A percentile compares a stretch with the other conserved stretches of the same genome.
Conservation (phyloP, 2,797 vertebrate genomes). For the Margarornis squamiger region DNA sequence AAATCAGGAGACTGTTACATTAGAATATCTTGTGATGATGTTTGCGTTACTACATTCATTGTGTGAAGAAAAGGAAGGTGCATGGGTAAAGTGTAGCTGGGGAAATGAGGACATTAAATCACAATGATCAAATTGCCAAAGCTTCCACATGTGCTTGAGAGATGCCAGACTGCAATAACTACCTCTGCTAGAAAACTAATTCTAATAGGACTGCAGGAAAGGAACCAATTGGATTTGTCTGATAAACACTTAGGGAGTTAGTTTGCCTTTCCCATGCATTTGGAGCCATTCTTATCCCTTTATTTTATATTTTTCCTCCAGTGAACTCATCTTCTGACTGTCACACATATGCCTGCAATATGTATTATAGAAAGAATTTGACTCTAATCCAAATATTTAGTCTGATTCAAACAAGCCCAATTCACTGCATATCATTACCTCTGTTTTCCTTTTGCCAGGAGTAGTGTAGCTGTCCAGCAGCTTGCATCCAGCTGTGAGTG, state of each 20-base stretch:
- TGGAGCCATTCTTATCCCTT: background rate
- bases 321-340: background rate
- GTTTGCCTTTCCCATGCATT: background rate
- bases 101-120: background rate
- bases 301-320: background rate
- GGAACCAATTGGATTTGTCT: background rate
- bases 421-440: conserved; percentile 34
- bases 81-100: background rate
- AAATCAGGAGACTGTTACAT: background rate
- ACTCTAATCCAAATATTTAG: conserved; percentile 68
- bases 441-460: background rate
- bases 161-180: background rate
- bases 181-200: background rate
- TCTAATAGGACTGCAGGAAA: background rate
- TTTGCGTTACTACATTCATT: background rate
- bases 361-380: conserved; percentile 30
- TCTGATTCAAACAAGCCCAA: conserved; percentile 31
- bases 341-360: background rate
- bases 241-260: background rate
- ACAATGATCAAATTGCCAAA: background rate
- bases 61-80: background rate
- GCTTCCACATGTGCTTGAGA: background rate
- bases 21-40: background rate
- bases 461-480: conserved; percentile 26
- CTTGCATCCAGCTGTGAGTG: conserved; percentile 34